Conservation (phyloP, 2,888 invertebrate species). For the Drosophila phalerata region DNA sequence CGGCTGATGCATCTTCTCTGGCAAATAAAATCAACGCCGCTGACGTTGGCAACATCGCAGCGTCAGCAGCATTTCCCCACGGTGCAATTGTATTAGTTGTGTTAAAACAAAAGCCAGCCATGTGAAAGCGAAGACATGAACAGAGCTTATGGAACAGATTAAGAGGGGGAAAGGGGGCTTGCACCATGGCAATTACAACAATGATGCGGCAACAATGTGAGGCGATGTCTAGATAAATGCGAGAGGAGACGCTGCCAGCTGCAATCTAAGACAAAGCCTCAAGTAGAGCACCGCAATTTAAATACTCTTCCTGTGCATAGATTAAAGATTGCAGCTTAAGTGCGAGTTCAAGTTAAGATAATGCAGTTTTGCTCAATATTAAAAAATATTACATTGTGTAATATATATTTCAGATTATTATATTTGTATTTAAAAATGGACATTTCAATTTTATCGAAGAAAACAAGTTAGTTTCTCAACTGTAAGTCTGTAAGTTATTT, state of each 20-base stretch:
- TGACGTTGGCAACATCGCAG: conserved; percentile 47
- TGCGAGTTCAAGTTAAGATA: too few relatives aligned
- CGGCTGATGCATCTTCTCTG: conserved; percentile 20
- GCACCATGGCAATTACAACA: conserved; percentile 72
- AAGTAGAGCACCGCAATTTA: conserved; percentile 27
- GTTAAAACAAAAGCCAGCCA: conserved; percentile 79
- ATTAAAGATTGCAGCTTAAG: neutral
- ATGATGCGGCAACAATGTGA: conserved; percentile 74
- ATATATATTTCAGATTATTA: too few relatives aligned
- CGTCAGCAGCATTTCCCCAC: conserved; percentile 67
- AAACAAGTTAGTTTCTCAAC: too few relatives aligned
- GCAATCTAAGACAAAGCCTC: conserved; percentile 16
- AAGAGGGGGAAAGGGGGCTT: conserved; percentile 9
- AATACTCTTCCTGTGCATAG: conserved; percentile 20
- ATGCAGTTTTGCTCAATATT: too few relatives aligned
- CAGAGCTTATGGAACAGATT: conserved; percentile 48
- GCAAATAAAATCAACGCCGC: conserved; percentile 77
- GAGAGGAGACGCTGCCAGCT: conserved; percentile 17
- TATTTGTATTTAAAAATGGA: too few relatives aligned
- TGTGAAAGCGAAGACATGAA: conserved; percentile 62
- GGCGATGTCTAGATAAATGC: conserved; percentile 29
- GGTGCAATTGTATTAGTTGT: conserved; percentile 80
- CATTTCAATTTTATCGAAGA: too few relatives aligned
- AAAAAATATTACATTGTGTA: too few relatives aligned
- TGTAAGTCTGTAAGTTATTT: too few relatives aligned